Evolutionary conservation across 2,888 invertebrate genomes (phyloP), one percentile per base, ranked within the genome.

Genomic region (Acrocyrtus sp.): DNA sequence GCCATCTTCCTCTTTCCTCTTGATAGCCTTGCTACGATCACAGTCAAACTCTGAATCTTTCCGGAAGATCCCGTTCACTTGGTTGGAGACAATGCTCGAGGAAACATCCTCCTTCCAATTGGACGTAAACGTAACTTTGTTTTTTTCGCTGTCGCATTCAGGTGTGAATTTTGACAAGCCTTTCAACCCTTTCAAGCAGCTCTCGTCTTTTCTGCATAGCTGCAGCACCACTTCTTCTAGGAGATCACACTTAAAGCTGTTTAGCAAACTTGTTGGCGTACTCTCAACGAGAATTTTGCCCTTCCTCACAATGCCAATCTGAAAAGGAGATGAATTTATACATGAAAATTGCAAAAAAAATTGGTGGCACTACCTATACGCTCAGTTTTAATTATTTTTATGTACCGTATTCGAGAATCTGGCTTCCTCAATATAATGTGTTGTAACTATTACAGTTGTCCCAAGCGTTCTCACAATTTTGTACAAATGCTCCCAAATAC

Each of bases 401-500:
- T n/a, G 6, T 62, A 63, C 63, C 27, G 29, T 43, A 26, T 63
- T 29, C 0, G 63, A 53, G 19, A 43, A 17, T 6, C 53, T 50
- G 19, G 63, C 53, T 45, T 63, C 54, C 21, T 63, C 63, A 21
- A 63, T 63, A 22, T 63, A 63, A 27, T 63, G 63, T 15, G 63
- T 63, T 0, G 63, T 63, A n/a, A 63, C 43, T 24, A 63, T 45
- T 17, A 63, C 29, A 1, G 63, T 63, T 1, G 63, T 53, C 0
- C 24, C 17, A 6, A 29, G 17, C 0, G 27, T 53, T 2, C 15
- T 45, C 19, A 54, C 43, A 3, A 27, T 8, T 0, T 27, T 53
- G 27, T 53, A 21, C 5, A 63, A n/a, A 29, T 63, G 29, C 0
- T 26, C 15, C 63, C 63, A 63, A 27, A 63, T 63, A 10, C 56